Evolutionary conservation across 2,113 vertebrate genomes (phyloP).

Genomic region (Oceanites oceanicus): DNA sequence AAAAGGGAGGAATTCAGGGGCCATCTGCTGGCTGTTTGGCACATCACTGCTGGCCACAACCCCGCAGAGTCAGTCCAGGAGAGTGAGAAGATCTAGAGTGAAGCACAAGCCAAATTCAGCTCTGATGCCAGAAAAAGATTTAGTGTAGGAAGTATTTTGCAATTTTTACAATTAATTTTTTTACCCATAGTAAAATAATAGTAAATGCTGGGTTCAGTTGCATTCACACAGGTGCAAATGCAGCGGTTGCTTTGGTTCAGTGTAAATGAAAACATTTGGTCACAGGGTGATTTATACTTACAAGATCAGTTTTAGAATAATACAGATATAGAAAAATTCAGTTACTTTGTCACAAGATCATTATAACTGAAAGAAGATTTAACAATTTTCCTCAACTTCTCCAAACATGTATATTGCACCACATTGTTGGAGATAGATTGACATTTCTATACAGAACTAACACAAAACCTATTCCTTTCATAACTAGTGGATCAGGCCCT

Average conservation of each 20-base stretch:
- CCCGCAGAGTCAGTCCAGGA: neutral
- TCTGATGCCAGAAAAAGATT: neutral
- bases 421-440: neutral
- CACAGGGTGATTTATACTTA: neutral
- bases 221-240: neutral
- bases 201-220: neutral
- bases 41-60: neutral
- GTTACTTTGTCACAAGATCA: neutral
- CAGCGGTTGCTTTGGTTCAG: neutral
- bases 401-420: neutral
- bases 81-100: neutral
- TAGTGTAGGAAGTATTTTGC: neutral
- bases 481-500: neutral
- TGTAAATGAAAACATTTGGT: neutral
- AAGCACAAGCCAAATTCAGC: neutral
- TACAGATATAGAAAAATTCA: neutral
- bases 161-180: neutral
- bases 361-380: neutral
- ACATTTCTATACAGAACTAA: neutral
- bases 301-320: neutral
- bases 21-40: slow-evolving; percentile 56
- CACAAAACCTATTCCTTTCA: neutral
- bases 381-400: neutral
- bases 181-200: neutral
- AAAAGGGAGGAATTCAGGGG: neutral